Evolutionary conservation across 2,888 invertebrate genomes (phyloP).

Genomic region (Aporophyla nigra): DNA sequence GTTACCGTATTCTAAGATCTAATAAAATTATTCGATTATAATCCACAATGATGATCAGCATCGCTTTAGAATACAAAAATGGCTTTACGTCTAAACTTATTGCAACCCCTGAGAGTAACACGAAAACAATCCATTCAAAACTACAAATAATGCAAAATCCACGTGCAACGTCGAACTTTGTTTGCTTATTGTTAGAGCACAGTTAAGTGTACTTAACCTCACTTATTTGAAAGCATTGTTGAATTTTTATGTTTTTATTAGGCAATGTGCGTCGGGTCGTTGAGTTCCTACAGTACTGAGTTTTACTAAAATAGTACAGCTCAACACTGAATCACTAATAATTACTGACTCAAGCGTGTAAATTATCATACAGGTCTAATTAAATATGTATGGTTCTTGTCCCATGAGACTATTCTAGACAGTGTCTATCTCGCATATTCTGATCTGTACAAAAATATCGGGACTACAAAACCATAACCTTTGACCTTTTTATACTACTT

Average conservation of each 20-base stretch:
- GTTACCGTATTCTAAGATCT: not conserved
- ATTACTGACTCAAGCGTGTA: not conserved
- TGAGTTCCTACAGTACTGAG: not conserved
- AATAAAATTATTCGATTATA: too few species aligned
- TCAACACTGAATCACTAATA: not conserved
- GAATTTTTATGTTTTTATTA: not conserved
- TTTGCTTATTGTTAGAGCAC: conserved; percentile 32
- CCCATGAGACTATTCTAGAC: not conserved
- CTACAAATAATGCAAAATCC: conserved; percentile 27
- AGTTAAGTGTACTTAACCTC: conserved; percentile 19
- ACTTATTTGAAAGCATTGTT: conserved; percentile 13
- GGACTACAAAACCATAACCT: not conserved
- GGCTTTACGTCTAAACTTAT: not conserved
- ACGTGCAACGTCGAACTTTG: conserved; percentile 35
- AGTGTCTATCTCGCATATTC: not conserved
- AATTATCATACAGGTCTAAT: not conserved
- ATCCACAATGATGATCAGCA: not conserved
- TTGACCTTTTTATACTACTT: not conserved
- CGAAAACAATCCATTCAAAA: conserved; percentile 16
- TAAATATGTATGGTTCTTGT: not conserved
- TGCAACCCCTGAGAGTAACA: not conserved
- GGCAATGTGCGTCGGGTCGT: not conserved
- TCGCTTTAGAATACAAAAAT: not conserved
- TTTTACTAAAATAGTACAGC: too few species aligned
- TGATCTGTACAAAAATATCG: not conserved